Conservation (phyloP, 2,113 vertebrate genomes). For the Myotis brandtii region DNA sequence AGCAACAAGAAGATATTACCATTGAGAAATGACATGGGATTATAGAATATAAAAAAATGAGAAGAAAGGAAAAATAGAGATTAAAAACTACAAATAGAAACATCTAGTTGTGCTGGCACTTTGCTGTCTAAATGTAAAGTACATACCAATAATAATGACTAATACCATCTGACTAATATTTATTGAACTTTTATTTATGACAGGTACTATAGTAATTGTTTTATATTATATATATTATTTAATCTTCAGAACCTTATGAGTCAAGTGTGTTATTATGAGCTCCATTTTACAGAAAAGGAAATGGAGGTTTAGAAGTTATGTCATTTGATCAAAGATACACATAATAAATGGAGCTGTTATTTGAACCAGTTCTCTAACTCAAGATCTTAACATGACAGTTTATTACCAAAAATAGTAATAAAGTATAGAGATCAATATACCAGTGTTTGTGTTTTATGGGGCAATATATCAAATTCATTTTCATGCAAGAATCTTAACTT, state of each 20-base stretch:
- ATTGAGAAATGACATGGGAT: background rate
- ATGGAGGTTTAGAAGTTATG: background rate
- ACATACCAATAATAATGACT: background rate
- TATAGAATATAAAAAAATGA: background rate
- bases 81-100: background rate
- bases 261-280: background rate
- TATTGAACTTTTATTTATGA: background rate
- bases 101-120: background rate
- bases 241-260: background rate
- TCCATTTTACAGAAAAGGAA: background rate
- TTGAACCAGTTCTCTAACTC: background rate
- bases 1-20: background rate
- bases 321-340: background rate
- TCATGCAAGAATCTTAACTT: slow-evolving; percentile 59
- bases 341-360: background rate
- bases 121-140: background rate
- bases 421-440: background rate
- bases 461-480: slow-evolving; percentile 42
- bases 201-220: background rate
- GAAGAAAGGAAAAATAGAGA: background rate
- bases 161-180: background rate
- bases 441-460: slow-evolving; percentile 29
- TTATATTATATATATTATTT: background rate
- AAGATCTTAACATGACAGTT: slow-evolving; percentile 31
- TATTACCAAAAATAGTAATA: background rate